phyloP scores from a whole-genome alignment of 2,888 invertebrate genomes.

The Sericinus montela region DNA sequence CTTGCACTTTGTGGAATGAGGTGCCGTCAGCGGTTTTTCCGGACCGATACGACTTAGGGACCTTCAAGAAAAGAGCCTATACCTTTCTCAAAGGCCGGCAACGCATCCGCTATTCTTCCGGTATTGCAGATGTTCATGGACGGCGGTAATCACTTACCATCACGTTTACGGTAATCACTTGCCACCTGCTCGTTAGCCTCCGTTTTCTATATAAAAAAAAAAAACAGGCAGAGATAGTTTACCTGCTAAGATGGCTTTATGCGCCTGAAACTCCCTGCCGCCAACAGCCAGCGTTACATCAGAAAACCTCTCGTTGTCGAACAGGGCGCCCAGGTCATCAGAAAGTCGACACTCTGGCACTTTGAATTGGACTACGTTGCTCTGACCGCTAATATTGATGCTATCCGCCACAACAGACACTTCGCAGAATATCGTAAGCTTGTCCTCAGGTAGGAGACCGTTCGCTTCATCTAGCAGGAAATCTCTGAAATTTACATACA shows the following conservation, averaged over 20 bases:
- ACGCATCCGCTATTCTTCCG: too few relatives aligned
- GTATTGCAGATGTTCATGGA: too few relatives aligned
- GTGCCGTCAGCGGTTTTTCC: too few relatives aligned
- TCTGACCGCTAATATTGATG: slow-evolving; percentile 99
- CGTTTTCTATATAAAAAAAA: too few relatives aligned
- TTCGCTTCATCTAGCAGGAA: slow-evolving; percentile 99
- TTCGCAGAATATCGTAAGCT: slow-evolving; percentile 99
- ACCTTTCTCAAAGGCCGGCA: too few relatives aligned
- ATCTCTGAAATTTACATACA: slow-evolving; percentile 80
- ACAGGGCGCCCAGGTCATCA: slow-evolving; percentile 96
- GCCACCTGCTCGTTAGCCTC: too few relatives aligned
- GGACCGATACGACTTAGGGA: too few relatives aligned
- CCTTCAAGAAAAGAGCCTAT: too few relatives aligned
- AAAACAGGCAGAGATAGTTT: slow-evolving; percentile 26
- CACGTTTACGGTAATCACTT: too few relatives aligned
- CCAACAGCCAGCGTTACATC: slow-evolving; percentile 97
- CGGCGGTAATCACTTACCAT: too few relatives aligned
- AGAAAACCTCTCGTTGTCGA: slow-evolving; percentile 98
- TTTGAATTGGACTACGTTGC: slow-evolving; percentile 98
- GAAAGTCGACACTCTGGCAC: slow-evolving; percentile 95
- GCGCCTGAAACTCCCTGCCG: slow-evolving; percentile 94
- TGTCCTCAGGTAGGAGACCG: slow-evolving; percentile 98
- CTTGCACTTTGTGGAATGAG: too few relatives aligned
- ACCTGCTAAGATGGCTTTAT: slow-evolving; percentile 98
- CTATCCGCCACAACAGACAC: slow-evolving; percentile 98